Base-by-base conservation (phyloP, 2,797 vertebrate species). In the Manis pentadactyla region DNA sequence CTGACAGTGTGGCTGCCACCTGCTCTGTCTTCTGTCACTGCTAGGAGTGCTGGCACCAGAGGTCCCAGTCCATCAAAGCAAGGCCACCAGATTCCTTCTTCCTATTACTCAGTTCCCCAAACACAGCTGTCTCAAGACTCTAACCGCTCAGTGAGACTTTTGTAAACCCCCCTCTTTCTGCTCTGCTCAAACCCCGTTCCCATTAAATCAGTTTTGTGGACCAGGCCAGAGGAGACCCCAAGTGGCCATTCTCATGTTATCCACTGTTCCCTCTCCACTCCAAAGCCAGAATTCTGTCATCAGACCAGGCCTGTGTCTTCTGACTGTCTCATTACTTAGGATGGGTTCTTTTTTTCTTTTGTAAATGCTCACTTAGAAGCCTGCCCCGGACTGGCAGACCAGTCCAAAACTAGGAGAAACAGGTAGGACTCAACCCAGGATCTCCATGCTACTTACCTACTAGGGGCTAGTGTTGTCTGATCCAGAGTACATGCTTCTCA, bases 1-100 rank as follows among this genome's bases (percentile, higher is more conserved):
- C 51, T 29, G 34, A 27, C 2, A 0, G 14, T 5, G 4, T 5
- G 15, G 23, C 29, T 37, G 37, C 15, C n/a, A 37, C 19, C 34
- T 73, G 63, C 29, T 23, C 37, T 9, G 1, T 55, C 29, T 69
- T 90, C 66, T 49, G 46, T 78, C 37, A 31, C 34, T 64, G 42
- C 37, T 51, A 53, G 11, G 68, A 83, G 15, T 18, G 10, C 25
- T 82, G 61, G 61, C 63, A 27, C 39, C 27, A 19, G 37, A 53
- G 23, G 55, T 86, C 55, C 69, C 42, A 51, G 11, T 27, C n/a
- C 37, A 46, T 39, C 18, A 59, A 92, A 64, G 49, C 55, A 63
- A 73, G 17, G 61, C 4, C 4, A n/a, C 18, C 34, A 31, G 46
- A 31, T 63, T 51, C 51, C 18, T 68, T 82, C 51, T 79, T 37